phyloP scores from a whole-genome alignment of 2,888 invertebrate genomes.

The Drosophila emarginata region DNA sequence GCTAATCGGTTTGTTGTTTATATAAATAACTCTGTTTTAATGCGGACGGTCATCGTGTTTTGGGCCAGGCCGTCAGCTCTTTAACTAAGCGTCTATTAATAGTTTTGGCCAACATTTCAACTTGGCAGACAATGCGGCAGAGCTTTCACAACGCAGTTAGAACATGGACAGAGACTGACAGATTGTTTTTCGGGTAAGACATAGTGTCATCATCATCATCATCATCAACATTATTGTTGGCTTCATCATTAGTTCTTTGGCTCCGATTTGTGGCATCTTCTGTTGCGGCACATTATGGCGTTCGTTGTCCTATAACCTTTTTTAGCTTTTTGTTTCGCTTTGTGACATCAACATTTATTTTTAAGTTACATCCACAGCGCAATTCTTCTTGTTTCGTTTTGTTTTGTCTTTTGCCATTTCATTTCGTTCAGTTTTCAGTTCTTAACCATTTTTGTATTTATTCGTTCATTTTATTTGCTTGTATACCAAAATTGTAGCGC shows the following conservation, averaged over 20 bases:
- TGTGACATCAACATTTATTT: conserved; percentile 78
- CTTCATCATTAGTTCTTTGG: conserved; percentile 37
- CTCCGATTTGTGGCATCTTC: conserved; percentile 14
- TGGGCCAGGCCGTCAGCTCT: conserved; percentile 14
- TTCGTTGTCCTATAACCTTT: conserved; percentile 76
- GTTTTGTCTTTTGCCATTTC: conserved; percentile 28
- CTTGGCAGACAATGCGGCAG: conserved; percentile 33
- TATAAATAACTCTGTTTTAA: conserved; percentile 55
- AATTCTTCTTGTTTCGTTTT: conserved; percentile 29
- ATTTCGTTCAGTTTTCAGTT: conserved; percentile 31
- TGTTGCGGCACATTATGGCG: conserved; percentile 20
- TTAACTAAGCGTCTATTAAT: conserved; percentile 45
- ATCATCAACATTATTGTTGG: conserved; percentile 11
- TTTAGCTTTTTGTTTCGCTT: conserved; percentile 36
- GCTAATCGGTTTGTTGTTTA: conserved; percentile 42
- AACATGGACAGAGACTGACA: neutral
- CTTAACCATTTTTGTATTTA: conserved; percentile 58
- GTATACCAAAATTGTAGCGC: conserved; percentile 53
- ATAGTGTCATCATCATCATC: neutral
- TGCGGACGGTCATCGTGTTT: conserved; percentile 19
- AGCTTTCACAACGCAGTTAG: conserved; percentile 46
- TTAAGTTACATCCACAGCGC: conserved; percentile 53
- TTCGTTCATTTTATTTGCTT: conserved; percentile 43
- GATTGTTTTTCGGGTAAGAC: conserved; percentile 33
- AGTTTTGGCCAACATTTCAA: conserved; percentile 36